A percentile compares a stretch with the other conserved stretches of the same genome.
phyloP scores from a whole-genome alignment of 2,797 vertebrate species.

The Gallirallus australis region DNA sequence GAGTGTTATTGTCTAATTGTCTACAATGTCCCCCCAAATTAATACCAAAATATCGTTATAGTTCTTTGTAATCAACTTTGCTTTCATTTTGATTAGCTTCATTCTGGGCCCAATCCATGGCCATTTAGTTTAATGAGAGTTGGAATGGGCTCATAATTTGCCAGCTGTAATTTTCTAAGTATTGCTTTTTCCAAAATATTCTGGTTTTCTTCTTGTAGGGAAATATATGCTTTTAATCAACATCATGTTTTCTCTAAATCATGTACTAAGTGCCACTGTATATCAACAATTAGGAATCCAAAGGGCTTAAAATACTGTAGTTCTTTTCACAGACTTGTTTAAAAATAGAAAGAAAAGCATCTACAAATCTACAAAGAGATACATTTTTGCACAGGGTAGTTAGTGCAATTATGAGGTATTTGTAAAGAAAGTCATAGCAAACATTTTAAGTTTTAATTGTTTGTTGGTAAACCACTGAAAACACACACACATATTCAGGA shows the following conservation, averaged over 20 bases:
- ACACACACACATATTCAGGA: neutral
- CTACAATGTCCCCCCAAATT: neutral
- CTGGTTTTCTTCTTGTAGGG: neutral
- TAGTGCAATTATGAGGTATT: neutral
- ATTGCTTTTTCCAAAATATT: neutral
- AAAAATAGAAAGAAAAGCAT: neutral
- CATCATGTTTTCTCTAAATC: constrained; percentile 19
- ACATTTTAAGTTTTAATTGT: neutral
- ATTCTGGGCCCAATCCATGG: neutral
- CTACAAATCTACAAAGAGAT: neutral
- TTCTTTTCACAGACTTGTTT: neutral
- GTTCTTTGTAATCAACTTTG: constrained; percentile 11
- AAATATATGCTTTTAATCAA: constrained; percentile 18
- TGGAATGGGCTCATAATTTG: neutral
- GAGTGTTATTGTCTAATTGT: neutral
- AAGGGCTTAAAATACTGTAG: neutral
- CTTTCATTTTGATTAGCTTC: constrained; percentile 31
- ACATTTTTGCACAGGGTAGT: neutral
- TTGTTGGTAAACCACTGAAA: neutral
- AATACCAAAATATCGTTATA: neutral
- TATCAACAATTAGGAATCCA: neutral
- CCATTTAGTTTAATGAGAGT: neutral
- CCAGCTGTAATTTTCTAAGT: neutral
- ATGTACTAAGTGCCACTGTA: neutral
- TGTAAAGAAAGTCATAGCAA: neutral